These are phyloP conservation scores for Ceyx erithaca DNA, from an alignment of 2,797 vertebrate genomes.

Conservation along the genomic window DNA sequence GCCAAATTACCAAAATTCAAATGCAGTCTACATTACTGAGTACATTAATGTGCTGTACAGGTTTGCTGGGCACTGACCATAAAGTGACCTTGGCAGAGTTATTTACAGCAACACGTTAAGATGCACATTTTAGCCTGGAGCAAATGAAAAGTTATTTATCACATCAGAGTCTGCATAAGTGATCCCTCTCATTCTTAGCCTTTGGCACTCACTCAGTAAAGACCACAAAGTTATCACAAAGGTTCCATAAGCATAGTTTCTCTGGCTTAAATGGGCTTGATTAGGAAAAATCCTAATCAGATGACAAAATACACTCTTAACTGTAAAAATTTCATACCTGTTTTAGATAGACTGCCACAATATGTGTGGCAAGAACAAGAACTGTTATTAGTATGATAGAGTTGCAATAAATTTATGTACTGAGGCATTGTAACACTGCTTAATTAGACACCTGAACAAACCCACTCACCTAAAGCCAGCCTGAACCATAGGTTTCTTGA, in stretches of 20 bases:
- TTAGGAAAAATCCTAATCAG: not conserved
- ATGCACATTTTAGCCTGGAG: slow-evolving; percentile 41
- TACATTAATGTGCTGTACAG: not conserved
- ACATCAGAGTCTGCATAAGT: not conserved
- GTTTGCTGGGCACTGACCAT: not conserved
- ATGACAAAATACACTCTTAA: not conserved
- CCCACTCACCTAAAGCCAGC: not conserved
- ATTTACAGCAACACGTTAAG: slow-evolving; percentile 51
- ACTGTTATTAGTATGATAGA: not conserved
- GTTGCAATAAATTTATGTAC: not conserved
- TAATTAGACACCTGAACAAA: not conserved
- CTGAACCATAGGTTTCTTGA: not conserved
- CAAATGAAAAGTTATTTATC: slow-evolving; percentile 58
- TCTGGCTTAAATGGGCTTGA: not conserved
- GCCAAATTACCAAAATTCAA: slow-evolving; percentile 39
- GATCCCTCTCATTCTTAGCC: not conserved
- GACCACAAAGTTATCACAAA: slow-evolving; percentile 22
- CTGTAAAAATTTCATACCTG: not conserved
- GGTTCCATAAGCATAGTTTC: slow-evolving; percentile 17
- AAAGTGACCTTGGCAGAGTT: slow-evolving; percentile 60
- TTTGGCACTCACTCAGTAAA: slow-evolving; percentile 1
- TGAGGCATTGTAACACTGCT: not conserved
- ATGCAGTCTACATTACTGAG: slow-evolving; percentile 44
- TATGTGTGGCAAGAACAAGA: not conserved
- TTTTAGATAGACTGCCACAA: not conserved